A percentile compares a stretch with the other conserved stretches of the same genome.
Conservation (phyloP, 2,113 vertebrate species). For the Hippocampus zosterae region DNA sequence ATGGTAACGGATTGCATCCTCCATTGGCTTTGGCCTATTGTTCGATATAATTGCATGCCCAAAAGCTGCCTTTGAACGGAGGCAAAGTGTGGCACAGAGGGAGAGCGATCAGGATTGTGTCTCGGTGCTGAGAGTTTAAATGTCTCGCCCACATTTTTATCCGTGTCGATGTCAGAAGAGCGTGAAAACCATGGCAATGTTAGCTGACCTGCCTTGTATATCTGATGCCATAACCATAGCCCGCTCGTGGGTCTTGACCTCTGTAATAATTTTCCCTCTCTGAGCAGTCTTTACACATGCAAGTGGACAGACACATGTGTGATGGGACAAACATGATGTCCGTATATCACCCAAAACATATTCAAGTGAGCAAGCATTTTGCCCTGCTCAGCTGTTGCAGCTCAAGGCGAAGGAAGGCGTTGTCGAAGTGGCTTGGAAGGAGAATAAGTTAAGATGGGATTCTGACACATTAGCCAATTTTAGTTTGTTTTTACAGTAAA, state of each 20-base stretch:
- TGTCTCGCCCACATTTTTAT: constrained; percentile 30
- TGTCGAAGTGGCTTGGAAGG: no score
- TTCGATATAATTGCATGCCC: constrained; percentile 63
- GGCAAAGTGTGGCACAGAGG: constrained; percentile 26
- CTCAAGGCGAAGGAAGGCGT: no score
- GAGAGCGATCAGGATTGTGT: constrained; percentile 40
- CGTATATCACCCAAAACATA: neutral
- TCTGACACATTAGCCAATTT: no score
- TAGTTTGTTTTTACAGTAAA: no score
- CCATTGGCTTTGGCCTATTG: constrained; percentile 67
- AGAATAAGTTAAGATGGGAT: no score
- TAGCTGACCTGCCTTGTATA: neutral
- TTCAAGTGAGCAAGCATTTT: neutral
- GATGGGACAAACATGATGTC: neutral
- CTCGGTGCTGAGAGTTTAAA: constrained; percentile 27
- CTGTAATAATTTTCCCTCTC: neutral
- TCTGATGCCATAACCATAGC: neutral
- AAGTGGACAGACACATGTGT: neutral
- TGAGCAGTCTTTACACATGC: neutral
- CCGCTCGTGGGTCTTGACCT: neutral
- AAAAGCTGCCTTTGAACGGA: constrained; percentile 52
- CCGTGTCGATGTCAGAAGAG: constrained; percentile 44
- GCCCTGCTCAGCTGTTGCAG: no score
- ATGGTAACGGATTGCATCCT: constrained; percentile 73
- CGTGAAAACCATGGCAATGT: neutral